Evolutionary conservation across 1,140 invertebrate species (phyloP), one percentile per base, ranked within the genome.

Genomic region (Teleogryllus occipitalis): DNA sequence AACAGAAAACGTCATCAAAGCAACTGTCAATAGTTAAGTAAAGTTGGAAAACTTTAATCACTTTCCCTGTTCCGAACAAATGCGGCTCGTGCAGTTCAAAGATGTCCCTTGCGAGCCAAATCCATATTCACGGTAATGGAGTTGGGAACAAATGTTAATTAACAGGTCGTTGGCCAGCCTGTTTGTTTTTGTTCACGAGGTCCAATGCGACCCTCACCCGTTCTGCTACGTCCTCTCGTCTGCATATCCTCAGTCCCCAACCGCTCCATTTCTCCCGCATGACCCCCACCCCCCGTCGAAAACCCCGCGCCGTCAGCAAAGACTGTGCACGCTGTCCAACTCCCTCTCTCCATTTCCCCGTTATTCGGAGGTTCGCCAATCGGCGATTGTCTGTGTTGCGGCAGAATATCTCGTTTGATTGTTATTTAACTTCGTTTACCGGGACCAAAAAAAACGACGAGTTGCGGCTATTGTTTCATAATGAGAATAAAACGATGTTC

Each of bases 401-500:
- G 10, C 54, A 18, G 54, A 65, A 65, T 65, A 65, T 39, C 54
- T 10, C 54, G 54, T 18, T 18, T 18, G 54, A 65, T 65, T 65
- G 54, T 65, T 65, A 65, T 65, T 65, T 65, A 65, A 65, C 54
- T 65, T 65, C 54, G 54, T 65, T 65, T 65, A 65, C 10, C 54
- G 54, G 18, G 54, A 65, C 54, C 54, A 18, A 65, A 65, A 65
- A 65, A 65, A 65, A 65, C 18, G 54, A 2, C 54, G 54, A 65
- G 10, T 65, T 65, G 54, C 18, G 54, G 54, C 54, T 65, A 65
- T 65, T 65, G 54, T 65, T 65, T 65, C 54, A 65, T 65, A 65
- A 65, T 65, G 54, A 65, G 54, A 65, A 65, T 65, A 65, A 65
- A 65, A 65, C 54, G 54, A 65, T 65, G 54, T 18, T 65, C 54